Percentiles rank a stretch among this genome's conserved stretches.
These are phyloP conservation scores for Hucho hucho DNA, from an alignment of 2,113 vertebrate genomes.

Conservation along the genomic window DNA sequence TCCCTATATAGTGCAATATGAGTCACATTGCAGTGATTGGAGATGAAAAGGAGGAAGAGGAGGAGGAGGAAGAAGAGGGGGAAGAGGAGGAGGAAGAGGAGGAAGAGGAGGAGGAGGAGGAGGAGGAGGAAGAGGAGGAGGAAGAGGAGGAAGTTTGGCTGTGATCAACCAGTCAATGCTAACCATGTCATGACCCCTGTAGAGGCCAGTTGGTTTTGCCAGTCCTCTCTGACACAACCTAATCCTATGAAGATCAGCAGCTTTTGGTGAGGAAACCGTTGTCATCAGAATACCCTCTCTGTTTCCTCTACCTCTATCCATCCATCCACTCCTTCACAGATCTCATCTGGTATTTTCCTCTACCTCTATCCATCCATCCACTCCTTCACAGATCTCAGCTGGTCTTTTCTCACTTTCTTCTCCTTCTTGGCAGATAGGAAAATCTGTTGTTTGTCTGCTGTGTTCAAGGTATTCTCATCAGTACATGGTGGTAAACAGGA, in stretches of 20 bases:
- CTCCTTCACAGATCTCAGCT: neutral
- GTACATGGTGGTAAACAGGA: neutral
- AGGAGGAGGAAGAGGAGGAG: neutral
- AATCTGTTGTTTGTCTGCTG: neutral
- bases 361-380: neutral
- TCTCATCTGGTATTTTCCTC: neutral
- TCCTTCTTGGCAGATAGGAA: neutral
- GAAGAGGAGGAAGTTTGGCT: neutral
- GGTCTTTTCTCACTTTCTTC: neutral
- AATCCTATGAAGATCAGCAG: constrained; percentile 44
- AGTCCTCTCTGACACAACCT: constrained; percentile 52
- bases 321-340: neutral
- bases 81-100: neutral
- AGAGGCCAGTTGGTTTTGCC: constrained; percentile 37
- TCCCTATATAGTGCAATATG: too few species aligned
- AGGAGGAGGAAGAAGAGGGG: neutral
- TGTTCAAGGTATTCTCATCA: constrained; percentile 5
- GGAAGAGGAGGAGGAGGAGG: neutral
- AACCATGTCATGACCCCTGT: constrained; percentile 39
- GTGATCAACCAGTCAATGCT: constrained; percentile 27
- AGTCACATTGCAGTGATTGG: neutral
- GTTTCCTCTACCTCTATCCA: neutral
- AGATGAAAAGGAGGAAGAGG: neutral
- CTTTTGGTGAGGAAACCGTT: constrained; percentile 31
- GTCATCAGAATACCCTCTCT: constrained; percentile 20